Base-by-base conservation (phyloP, 2,888 invertebrate species). In the Himalopsyche tibetana region DNA sequence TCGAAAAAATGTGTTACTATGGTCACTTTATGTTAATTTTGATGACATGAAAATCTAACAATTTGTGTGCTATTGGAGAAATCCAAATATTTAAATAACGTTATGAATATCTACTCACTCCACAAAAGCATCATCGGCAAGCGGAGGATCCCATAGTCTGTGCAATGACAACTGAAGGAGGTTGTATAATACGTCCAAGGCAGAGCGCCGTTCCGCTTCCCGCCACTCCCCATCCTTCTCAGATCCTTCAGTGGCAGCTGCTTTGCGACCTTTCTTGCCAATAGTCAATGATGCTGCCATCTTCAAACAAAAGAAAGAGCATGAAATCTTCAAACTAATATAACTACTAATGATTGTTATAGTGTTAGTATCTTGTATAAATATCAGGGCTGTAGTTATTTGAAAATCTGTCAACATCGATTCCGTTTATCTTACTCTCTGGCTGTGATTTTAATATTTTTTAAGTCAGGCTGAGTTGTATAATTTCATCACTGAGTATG, bases 91-190 rank as follows among this genome's bases (percentile, higher is more conserved):
- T 55, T n/a, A 69, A 82, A 79, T 40, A 42, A 40, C 15, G 79
- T 42, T 69, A 15, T 42, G 79, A 83, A 38, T 38, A 36, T 87
- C 82, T 56, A 92, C 94, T 94, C 92, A 97, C 97, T 95, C 95
- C 79, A 97, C 95, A 94, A 97, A 97, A 89, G 95, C 95, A 90
- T 97, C 96, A 90, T 98, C 97, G 55, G 95, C 95, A 69, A 97
- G 92, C 0, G 97, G 97, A 8, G 97, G 97, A 89, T 95, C 95
- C 97, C 97, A 98, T 0, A 98, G 93, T 86, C 94, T 94, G 80
- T 95, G 94, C 19, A 98, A 90, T 4, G 96, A 95, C 87, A 96
- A 93, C 89, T 96, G 95, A 19, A 97, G 90, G 83, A 97, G 91
- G 89, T 95, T 93, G 89, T 95, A 94, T 12, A 97, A 90, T 19